Evolutionary conservation across 2,888 invertebrate species (phyloP).

Genomic region (Tanypteryx hageni): DNA sequence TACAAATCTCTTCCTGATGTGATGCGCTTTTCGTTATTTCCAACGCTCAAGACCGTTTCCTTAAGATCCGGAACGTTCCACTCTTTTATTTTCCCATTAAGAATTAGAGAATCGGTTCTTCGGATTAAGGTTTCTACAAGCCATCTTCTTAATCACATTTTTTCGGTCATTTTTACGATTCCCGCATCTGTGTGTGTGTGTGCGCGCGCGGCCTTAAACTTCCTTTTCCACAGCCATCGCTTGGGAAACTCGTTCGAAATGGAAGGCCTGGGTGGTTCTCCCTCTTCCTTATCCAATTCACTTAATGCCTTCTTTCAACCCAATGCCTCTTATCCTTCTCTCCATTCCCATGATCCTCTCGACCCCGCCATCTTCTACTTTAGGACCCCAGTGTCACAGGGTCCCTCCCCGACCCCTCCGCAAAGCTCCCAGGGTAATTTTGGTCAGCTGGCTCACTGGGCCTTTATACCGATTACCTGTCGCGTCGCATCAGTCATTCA

Average conservation of each 20-base stretch:
- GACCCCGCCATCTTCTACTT: background rate
- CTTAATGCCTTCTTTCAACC: conserved; percentile 62
- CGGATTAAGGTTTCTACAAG: background rate
- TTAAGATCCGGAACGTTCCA: too few relatives aligned
- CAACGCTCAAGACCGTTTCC: too few relatives aligned
- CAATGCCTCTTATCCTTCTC: conserved; percentile 41
- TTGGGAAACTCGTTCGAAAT: conserved; percentile 31
- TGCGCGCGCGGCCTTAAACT: background rate
- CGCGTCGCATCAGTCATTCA: conserved; percentile 58
- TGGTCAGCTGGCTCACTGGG: conserved; percentile 55
- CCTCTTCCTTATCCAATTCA: conserved; percentile 58
- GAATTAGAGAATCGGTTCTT: too few relatives aligned
- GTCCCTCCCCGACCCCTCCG: background rate
- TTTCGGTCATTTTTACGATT: conserved; percentile 45
- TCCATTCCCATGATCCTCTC: background rate
- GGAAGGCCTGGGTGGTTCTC: conserved; percentile 9
- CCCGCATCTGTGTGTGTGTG: background rate
- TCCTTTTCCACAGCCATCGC: background rate
- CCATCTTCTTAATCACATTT: conserved; percentile 45
- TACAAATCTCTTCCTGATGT: too few relatives aligned
- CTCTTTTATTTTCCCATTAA: too few relatives aligned
- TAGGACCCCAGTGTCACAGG: background rate
- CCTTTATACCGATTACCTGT: conserved; percentile 60
- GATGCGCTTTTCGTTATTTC: too few relatives aligned
- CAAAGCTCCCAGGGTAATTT: conserved; percentile 53